Base-by-base conservation (phyloP, 2,888 invertebrate species). In the Hirtodrosophila trivittata region DNA sequence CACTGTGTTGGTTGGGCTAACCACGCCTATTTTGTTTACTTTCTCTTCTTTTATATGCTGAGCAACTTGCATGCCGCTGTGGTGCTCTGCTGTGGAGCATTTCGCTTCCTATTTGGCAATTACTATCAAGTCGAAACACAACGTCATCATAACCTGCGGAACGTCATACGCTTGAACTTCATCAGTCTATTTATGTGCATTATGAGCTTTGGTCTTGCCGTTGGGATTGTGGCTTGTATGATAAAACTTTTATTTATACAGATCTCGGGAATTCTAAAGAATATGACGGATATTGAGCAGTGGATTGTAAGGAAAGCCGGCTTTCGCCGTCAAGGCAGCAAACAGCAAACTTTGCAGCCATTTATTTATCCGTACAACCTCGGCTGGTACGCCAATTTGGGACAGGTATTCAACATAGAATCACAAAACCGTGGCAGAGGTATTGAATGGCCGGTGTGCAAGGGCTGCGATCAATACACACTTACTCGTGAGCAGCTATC, bases 1-100 rank as follows among this genome's bases (percentile, higher is more conserved):
- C 87, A 95, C 91, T 99, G 99, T 87, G 97, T 98, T 54, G 99
- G 99, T 0, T 97, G 98, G 92, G 92, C 93, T 8, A 99, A 99
- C 91, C 99, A 99, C 83, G 94, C 94, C 2, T 95, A 96, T 91
- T 99, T 99, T 90, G 94, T 95, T 0, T 92, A 93, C 77, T 99
- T 99, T 90, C 93, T 99, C 1, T 91, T 94, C 7, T 97, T 94
- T 82, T 97, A 98, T 8, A 96, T 98, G 1, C 88, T 95, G 35
- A 98, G 98, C 7, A 98, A 98, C 88, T 91, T 94, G 9, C 97
- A 99, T 78, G 95, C 97, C 4, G 92, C 95, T 2, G 89, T 95
- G 28, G 93, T 97, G 33, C 91, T 97, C 28, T 89, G 92, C 32
- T 92, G 92, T 86, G 93, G 95, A 39, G 91, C 96, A 68, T 95